Conservation (phyloP, 2,113 vertebrate genomes). For the Procavia capensis region DNA sequence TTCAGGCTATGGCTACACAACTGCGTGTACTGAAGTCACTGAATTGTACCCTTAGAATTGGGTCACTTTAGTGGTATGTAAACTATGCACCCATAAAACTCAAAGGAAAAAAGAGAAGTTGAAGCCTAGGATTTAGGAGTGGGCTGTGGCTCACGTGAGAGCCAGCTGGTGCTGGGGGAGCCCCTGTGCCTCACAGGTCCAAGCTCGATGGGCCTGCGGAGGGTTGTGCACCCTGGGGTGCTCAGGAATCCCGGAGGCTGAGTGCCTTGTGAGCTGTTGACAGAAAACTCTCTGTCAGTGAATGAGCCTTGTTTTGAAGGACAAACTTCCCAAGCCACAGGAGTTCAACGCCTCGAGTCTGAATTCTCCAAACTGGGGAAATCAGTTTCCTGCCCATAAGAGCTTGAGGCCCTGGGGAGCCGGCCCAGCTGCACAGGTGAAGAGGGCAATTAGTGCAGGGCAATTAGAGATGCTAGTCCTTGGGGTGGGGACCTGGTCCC, state of each 20-base stretch:
- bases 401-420: not conserved
- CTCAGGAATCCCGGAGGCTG: not conserved
- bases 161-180: rapidly evolving
- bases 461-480: not conserved
- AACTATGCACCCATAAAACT: not conserved
- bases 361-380: not conserved
- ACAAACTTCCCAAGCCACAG: not conserved
- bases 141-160: not conserved
- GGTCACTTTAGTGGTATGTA: too few species aligned
- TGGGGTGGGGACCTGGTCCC: not conserved
- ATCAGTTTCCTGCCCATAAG: not conserved
- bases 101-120: not conserved
- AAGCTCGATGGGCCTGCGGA: not conserved
- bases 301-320: not conserved
- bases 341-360: not conserved
- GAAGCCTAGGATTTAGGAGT: not conserved
- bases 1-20: not conserved
- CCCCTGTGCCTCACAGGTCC: not conserved
- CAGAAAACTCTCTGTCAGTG: not conserved
- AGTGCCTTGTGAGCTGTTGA: not conserved
- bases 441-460: not conserved
- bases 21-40: not conserved
- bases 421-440: not conserved
- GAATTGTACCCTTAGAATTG: not conserved
- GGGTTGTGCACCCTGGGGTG: not conserved